phyloP scores from a whole-genome alignment of 2,797 vertebrate genomes.

The Scleropages formosus region DNA sequence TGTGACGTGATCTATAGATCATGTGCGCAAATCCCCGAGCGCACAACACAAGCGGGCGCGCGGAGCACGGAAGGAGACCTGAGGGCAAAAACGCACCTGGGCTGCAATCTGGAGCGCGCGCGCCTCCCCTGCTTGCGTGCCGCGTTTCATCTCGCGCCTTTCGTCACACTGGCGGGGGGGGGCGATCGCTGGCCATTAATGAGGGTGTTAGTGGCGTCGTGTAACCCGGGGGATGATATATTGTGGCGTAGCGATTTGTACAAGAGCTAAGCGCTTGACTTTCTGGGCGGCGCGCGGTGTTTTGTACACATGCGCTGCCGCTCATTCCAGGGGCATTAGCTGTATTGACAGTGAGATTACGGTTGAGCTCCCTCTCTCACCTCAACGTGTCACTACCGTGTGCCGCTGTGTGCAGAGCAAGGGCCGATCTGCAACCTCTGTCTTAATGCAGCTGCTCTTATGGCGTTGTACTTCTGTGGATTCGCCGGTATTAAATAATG shows the following conservation, averaged over 20 bases:
- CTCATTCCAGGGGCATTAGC: conserved; percentile 48
- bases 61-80: background rate
- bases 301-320: conserved; percentile 27
- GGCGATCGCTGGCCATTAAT: background rate
- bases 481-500: too few species aligned
- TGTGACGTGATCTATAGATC: too few species aligned
- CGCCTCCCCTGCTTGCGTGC: background rate
- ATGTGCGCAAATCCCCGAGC: too few species aligned
- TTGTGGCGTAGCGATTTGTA: background rate
- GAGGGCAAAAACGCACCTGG: background rate
- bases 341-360: conserved; percentile 50
- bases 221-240: background rate
- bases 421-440: background rate
- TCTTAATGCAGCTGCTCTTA: background rate
- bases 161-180: background rate
- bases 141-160: background rate
- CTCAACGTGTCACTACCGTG: conserved; percentile 46
- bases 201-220: background rate
- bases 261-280: background rate
- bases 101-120: background rate
- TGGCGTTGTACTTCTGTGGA: too few species aligned
- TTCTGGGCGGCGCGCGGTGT: conserved; percentile 3
- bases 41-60: too few species aligned
- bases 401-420: conserved; percentile 4
- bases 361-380: conserved; percentile 48